A percentile compares a stretch with the other conserved stretches of the same genome.
These are phyloP conservation scores for Pteronotus mesoamericanus DNA, from an alignment of 2,797 vertebrate genomes.

Conservation along the genomic window DNA sequence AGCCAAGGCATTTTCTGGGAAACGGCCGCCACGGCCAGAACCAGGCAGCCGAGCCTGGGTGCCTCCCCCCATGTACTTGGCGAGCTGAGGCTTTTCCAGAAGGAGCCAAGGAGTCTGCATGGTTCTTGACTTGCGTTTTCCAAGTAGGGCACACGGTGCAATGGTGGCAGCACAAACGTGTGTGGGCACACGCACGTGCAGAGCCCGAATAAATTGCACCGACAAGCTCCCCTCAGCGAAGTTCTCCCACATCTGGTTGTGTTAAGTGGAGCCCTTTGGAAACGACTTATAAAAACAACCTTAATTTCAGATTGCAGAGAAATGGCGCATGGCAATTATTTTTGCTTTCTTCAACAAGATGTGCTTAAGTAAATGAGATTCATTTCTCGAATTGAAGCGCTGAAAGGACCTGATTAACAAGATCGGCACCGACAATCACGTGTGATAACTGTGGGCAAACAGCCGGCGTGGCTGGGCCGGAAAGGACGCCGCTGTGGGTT, in stretches of 20 bases:
- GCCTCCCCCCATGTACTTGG: not conserved
- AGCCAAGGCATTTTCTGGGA: rapidly evolving
- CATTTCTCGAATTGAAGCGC: constrained; percentile 61
- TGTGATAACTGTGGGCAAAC: constrained; percentile 77
- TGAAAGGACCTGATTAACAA: constrained; percentile 68
- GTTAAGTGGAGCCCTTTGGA: constrained; percentile 22
- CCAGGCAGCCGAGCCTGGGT: not conserved
- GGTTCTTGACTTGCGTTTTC: not conserved
- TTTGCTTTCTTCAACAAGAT: constrained; percentile 62
- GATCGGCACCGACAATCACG: constrained; percentile 61
- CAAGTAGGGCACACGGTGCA: not conserved
- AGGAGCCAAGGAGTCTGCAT: not conserved
- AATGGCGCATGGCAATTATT: not conserved
- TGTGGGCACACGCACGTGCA: too few species aligned
- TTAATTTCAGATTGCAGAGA: constrained; percentile 56
- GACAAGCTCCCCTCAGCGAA: not conserved
- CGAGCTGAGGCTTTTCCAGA: not conserved
- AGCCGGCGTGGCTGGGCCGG: constrained; percentile 36
- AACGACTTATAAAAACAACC: constrained; percentile 6
- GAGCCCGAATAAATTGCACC: not conserved
- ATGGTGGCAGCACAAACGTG: not conserved
- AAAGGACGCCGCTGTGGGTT: not conserved
- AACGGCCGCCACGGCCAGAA: rapidly evolving
- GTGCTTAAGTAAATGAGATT: constrained; percentile 60
- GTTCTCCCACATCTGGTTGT: constrained; percentile 3